Percentiles rank a stretch among this genome's conserved stretches.
Evolutionary conservation across 1,140 invertebrate species (phyloP).

Genomic region (Dendrolimus kikuchii): DNA sequence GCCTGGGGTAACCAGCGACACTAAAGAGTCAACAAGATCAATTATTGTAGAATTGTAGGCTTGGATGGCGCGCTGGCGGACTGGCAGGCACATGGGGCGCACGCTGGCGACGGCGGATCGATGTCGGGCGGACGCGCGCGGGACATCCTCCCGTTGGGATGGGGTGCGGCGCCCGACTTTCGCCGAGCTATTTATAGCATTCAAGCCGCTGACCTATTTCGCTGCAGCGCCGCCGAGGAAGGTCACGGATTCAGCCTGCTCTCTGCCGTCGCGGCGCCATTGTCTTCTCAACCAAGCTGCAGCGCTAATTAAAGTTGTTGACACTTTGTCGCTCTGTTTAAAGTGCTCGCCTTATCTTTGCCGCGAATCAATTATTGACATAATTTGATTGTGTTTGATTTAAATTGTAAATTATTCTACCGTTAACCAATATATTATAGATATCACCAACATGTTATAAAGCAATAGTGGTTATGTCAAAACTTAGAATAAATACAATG

Average conservation of each 20-base stretch:
- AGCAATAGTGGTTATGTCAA: too few species aligned
- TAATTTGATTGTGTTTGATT: constrained; percentile 1
- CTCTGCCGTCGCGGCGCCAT: constrained; percentile 62
- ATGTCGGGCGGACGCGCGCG: constrained; percentile 42
- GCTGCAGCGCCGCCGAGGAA: constrained; percentile 64
- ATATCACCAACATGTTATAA: too few species aligned
- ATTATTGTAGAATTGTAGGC: constrained; percentile 43
- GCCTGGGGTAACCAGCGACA: constrained; percentile 4
- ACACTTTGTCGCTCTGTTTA: constrained; percentile 53
- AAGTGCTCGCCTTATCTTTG: constrained; percentile 36
- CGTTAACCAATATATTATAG: too few species aligned
- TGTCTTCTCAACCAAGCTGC: constrained; percentile 64
- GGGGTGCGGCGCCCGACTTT: constrained; percentile 64
- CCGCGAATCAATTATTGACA: constrained; percentile 3
- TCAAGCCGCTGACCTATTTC: constrained; percentile 70
- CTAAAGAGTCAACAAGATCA: constrained; percentile 19
- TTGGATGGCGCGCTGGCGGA: constrained; percentile 16
- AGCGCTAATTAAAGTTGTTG: constrained; percentile 69
- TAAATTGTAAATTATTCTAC: neutral
- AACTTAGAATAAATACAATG: too few species aligned
- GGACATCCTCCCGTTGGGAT: constrained; percentile 38
- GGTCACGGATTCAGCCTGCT: constrained; percentile 66
- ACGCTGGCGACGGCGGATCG: constrained; percentile 36
- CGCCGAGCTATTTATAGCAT: constrained; percentile 69
- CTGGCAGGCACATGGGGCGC: constrained; percentile 23